A percentile compares a stretch with the other conserved stretches of the same genome.
These are phyloP conservation scores for Spheniscus mendiculus DNA, from an alignment of 2,113 vertebrate species.

Conservation along the genomic window DNA sequence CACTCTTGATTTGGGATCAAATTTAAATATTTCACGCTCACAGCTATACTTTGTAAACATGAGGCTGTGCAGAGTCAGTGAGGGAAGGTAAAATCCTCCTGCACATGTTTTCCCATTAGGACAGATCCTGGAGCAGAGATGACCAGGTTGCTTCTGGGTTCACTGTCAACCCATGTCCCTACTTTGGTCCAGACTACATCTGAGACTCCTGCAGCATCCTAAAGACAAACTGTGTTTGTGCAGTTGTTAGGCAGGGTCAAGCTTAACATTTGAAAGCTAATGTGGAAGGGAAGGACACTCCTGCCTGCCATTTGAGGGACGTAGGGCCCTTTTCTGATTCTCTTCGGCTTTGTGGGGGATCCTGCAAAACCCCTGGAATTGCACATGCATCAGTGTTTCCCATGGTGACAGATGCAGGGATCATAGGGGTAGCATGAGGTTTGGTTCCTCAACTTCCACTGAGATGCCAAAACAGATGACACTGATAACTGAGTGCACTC, in stretches of 20 bases:
- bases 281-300: background rate
- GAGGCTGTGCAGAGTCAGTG: background rate
- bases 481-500: background rate
- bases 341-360: background rate
- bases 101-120: accelerated
- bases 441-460: background rate
- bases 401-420: background rate
- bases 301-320: background rate
- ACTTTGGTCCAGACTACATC: background rate
- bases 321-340: background rate
- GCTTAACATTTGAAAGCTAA: background rate
- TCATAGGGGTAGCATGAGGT: background rate
- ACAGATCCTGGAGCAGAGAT: background rate
- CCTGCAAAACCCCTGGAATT: background rate
- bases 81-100: background rate
- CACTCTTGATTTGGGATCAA: background rate
- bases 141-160: background rate
- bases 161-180: background rate
- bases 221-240: background rate
- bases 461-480: background rate
- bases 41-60: background rate
- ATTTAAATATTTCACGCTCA: background rate
- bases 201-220: background rate
- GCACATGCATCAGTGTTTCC: background rate
- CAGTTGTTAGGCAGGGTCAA: background rate